Conservation (phyloP, 2,113 vertebrate genomes). For the Pitta sordida region DNA sequence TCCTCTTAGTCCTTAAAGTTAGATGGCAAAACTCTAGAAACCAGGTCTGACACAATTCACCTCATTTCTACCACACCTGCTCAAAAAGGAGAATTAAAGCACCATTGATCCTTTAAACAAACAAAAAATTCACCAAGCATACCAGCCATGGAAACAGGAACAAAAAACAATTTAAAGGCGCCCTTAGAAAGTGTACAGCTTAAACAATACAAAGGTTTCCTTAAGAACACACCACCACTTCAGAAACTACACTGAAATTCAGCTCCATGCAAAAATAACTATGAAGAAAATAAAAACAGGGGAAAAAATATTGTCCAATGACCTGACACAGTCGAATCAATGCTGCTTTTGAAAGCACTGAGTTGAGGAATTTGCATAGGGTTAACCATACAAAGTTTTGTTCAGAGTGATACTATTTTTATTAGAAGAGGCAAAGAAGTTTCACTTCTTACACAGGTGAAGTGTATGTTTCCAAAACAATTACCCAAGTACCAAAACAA, state of each 20-base stretch:
- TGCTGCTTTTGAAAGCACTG: neutral
- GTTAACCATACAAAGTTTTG: neutral
- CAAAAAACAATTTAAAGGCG: neutral
- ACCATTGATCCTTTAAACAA: neutral
- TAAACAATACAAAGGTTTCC: neutral
- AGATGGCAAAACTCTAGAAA: neutral
- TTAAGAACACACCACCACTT: neutral
- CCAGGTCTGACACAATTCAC: neutral
- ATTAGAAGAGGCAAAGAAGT: neutral
- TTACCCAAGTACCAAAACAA: neutral
- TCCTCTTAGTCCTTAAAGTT: neutral
- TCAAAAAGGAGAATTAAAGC: neutral
- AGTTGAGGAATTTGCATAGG: neutral
- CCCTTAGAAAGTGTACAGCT: neutral
- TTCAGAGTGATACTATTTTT: neutral
- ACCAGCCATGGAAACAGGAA: neutral
- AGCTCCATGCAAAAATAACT: neutral
- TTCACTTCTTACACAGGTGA: neutral
- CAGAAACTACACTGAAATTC: neutral
- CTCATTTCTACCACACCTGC: neutral
- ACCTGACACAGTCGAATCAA: neutral
- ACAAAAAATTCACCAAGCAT: neutral
- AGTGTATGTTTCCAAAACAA: neutral
- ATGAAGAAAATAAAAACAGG: neutral
- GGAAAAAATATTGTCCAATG: rapidly evolving